A percentile compares a stretch with the other conserved stretches of the same genome.
Evolutionary conservation across 2,113 vertebrate species (phyloP).

Genomic region (Silurus meridionalis): DNA sequence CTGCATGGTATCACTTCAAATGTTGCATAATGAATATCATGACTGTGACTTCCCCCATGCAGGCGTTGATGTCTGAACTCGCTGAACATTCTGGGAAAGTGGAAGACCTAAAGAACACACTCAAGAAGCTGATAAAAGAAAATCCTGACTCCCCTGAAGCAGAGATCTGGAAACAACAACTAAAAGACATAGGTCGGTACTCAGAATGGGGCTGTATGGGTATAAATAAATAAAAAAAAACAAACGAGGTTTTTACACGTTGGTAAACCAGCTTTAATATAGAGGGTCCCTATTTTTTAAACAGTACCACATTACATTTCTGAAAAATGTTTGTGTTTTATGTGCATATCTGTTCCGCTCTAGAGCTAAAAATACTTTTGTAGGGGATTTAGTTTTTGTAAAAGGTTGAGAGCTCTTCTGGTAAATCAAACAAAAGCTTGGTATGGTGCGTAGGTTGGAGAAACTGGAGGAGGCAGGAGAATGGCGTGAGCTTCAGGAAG

Average conservation of each 20-base stretch:
- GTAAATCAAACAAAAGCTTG: conserved; percentile 31
- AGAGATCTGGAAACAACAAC: conserved; percentile 86
- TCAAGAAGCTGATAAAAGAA: conserved; percentile 82
- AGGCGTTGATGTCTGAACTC: conserved; percentile 89
- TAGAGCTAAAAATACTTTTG: conserved; percentile 15
- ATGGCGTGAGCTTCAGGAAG: conserved; percentile 1
- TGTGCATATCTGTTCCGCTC: background rate
- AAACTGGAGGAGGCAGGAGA: conserved; percentile 16
- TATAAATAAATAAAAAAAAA: too few relatives aligned
- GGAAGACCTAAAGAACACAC: conserved; percentile 82
- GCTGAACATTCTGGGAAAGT: conserved; percentile 85
- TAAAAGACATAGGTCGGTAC: conserved; percentile 87
- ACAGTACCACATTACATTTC: background rate
- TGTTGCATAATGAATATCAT: conserved; percentile 8
- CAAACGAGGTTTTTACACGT: background rate
- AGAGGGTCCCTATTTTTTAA: background rate
- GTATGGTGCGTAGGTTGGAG: conserved; percentile 35
- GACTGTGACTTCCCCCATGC: background rate
- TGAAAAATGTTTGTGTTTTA: background rate
- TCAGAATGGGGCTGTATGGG: too few relatives aligned
- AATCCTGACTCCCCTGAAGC: conserved; percentile 91
- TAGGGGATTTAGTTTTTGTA: background rate
- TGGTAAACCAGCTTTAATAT: background rate
- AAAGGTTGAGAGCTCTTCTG: conserved; percentile 10
- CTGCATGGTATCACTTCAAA: background rate